Evolutionary conservation across 1,140 invertebrate genomes (phyloP), one percentile per base, ranked within the genome.

Genomic region (Ephestia elutella): DNA sequence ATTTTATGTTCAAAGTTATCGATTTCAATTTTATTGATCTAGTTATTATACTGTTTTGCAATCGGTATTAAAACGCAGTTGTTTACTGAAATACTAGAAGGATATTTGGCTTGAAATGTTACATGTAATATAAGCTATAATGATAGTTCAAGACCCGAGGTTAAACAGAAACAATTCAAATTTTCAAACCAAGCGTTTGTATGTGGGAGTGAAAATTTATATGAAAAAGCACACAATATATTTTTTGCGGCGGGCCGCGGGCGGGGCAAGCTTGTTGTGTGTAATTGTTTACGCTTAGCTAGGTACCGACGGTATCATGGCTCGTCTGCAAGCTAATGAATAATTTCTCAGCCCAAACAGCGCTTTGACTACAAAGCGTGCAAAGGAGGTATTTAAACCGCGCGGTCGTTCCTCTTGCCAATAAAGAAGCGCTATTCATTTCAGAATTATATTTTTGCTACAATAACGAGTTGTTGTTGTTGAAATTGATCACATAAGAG

Each of bases 321-420:
- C 35, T 35, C n/a, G 18, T 35, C 2, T 49, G 5, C 35, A 59
- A 57, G 62, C 65, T 67, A 67, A 67, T 67, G 65, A 68, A 68
- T 68, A 68, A 68, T 64, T 68, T 68, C 66, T 62, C 59, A 54
- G 50, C 49, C 54, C 57, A 62, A 66, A 62, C 57, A 68, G 57
- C 56, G 28, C 66, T 67, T 67, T 67, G 65, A 60, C 61, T 58
- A 48, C 51, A 50, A 30, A 63, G 48, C 58, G 49, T 63, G 38
- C 57, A n/a, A 61, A 57, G 38, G 53, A 44, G 60, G 55, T 60
- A 54, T 62, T 66, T 66, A 59, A 63, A 63, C 59, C 59, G 56
- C n/a, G 59, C 35, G 51, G 56, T 49, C n/a, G 18, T 57, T 49
- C 19, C 11, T n/a, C n/a, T 11, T 17, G 44, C 56, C 48, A 50